Conservation (phyloP, 2,113 vertebrate genomes). For the Emydura subglobosa region DNA sequence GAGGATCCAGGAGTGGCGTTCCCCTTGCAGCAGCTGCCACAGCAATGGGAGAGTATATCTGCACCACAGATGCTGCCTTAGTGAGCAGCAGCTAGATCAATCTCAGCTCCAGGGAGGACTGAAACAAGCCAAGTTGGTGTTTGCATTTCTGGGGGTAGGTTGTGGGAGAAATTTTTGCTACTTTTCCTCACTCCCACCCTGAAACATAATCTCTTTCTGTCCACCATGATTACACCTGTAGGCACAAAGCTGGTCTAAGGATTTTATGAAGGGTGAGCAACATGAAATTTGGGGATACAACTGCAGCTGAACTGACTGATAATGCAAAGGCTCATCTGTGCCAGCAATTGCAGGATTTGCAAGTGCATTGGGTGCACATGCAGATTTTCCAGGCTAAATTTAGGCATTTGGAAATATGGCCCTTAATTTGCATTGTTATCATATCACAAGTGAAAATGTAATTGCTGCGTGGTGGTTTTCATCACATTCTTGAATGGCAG, state of each 20-base stretch:
- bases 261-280: background rate
- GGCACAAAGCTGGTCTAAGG: background rate
- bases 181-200: accelerated
- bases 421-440: background rate
- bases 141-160: background rate
- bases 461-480: background rate
- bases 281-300: background rate
- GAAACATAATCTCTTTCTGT: background rate
- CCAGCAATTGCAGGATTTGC: background rate
- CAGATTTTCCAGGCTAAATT: background rate
- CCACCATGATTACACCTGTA: accelerated
- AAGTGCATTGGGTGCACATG: background rate
- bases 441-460: background rate
- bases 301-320: background rate
- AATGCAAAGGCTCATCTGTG: background rate
- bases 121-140: background rate
- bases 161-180: background rate
- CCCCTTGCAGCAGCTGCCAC: background rate
- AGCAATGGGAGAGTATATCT: background rate
- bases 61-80: accelerated
- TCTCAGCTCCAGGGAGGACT: background rate
- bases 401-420: background rate
- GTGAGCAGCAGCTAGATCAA: background rate
- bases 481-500: background rate
- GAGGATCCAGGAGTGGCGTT: background rate